Evolutionary conservation across 2,888 invertebrate genomes (phyloP), one percentile per base, ranked within the genome.

Genomic region (Tipula lateralis): DNA sequence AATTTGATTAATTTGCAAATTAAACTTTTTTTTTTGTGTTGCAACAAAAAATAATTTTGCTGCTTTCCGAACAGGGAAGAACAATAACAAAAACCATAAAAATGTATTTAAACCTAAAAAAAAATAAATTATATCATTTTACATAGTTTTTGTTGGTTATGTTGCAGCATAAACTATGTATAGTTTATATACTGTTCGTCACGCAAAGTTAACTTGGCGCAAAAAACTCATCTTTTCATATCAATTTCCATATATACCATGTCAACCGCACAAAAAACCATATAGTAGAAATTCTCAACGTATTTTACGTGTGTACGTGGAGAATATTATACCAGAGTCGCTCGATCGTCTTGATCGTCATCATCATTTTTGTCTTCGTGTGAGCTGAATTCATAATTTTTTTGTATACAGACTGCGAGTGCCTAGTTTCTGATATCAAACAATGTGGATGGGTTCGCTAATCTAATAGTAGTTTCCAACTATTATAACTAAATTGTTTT

Each of bases 1-100:
- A 66, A 66, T 66, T 66, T 66, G 66, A 66, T 66, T 66, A 66
- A 66, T 66, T 66, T 66, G 66, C 66, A 9, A 66, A 66, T 66
- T 66, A 66, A 66, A 66, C 2, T 66, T 24, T 66, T 66, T 39
- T 66, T 66, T 6, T 66, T 50, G 19, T 66, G n/a, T 66, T 24
- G 66, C 66, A 66, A 66, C 9, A 24, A 24, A 24, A 66, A 24
- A 24, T n/a, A n/a, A 4, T 44, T 24, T 6, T 66, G 7, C n/a
- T n/a, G n/a, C n/a, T n/a, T n/a, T 44, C n/a, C 16, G 24, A 66
- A 66, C 66, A 66, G 66, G 66, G 66, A 66, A 66, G 24, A 66
- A 66, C 66, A 66, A 66, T 66, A 66, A 66, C 24, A 66, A 66
- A 66, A 66, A 6, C 66, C 66, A 66, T 66, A 66, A 66, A 66